A percentile compares a stretch with the other conserved stretches of the same genome.
phyloP scores from a whole-genome alignment of 2,888 invertebrate genomes.

The Autographa gamma region DNA sequence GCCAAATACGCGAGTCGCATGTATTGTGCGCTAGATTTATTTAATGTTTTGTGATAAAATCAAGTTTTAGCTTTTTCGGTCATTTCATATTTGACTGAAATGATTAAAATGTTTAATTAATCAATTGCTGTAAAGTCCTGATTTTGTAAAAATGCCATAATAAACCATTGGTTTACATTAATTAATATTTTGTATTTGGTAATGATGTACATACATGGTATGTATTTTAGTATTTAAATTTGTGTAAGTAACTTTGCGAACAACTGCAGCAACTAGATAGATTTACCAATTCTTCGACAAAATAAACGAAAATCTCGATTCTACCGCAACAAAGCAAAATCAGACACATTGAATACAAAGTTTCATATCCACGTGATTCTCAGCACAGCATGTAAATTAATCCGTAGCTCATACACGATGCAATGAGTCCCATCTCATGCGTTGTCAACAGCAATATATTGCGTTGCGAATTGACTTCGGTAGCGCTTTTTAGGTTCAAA shows the following conservation, averaged over 20 bases:
- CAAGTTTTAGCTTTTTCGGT: constrained; percentile 17
- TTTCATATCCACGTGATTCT: constrained; percentile 15
- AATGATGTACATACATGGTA: no score
- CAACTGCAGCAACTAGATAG: neutral
- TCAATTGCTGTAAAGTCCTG: neutral
- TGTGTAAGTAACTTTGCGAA: neutral
- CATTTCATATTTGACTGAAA: neutral
- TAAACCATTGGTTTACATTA: no score
- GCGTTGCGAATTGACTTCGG: constrained; percentile 44
- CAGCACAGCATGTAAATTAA: constrained; percentile 38
- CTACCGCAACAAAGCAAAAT: neutral
- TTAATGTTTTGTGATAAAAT: constrained; percentile 24
- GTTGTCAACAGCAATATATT: constrained; percentile 61
- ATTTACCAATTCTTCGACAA: neutral
- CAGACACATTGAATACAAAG: neutral
- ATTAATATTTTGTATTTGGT: neutral
- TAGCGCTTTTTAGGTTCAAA: constrained; percentile 57
- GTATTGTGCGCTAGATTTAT: constrained; percentile 25
- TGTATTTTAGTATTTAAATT: neutral
- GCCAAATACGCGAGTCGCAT: constrained; percentile 27
- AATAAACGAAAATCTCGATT: neutral
- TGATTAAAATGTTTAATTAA: neutral
- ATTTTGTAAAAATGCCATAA: neutral
- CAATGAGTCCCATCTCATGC: constrained; percentile 61
- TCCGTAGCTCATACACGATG: constrained; percentile 26